Base-by-base conservation (phyloP, 2,888 invertebrate genomes). In the Microplitis manilae region DNA sequence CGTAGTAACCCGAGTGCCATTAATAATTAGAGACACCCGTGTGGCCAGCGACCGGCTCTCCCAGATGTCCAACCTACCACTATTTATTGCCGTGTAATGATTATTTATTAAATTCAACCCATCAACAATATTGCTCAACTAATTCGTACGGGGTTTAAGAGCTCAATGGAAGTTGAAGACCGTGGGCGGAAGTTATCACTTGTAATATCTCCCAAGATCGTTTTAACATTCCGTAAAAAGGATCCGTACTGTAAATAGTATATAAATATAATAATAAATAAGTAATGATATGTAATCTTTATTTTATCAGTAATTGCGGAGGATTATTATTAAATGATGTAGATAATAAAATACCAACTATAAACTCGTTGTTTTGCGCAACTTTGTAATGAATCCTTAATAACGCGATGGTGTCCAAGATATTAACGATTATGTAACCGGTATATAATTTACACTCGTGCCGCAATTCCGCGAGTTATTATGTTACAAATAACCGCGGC, bases 41-140 rank as follows among this genome's bases (percentile, higher is more conserved):
- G 74, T 30, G 73, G 76, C 65, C 40, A 62, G 72, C 13, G 15
- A 15, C 40, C 59, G 15, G 62, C 30, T 73, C 82, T 81, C 82
- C 82, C 79, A 81, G 50, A 50, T 50, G 50, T 50, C 50, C 50
- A 50, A 50, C 50, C 50, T 79, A 77, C 79, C 78, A 82, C 86
- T 88, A 87, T 88, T 88, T 88, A 87, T 88, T 87, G 87, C 86
- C 81, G 83, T 82, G 83, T 88, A 87, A 87, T 88, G 86, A 87
- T 88, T 88, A 88, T 87, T 88, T 88, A 88, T 88, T 87, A 87
- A 88, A 87, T 84, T 84, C 82, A 81, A 79, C 81, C 83, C 84
- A 84, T 85, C 85, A 85, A 84, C 84, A 83, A 84, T 85, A 83
- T 83, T 82, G 82, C 84, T 83, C 79, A 79, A 80, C 81, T 80